A percentile compares a stretch with the other conserved stretches of the same genome.
Conservation (phyloP, 2,888 invertebrate species). For the Ceramica pisi region DNA sequence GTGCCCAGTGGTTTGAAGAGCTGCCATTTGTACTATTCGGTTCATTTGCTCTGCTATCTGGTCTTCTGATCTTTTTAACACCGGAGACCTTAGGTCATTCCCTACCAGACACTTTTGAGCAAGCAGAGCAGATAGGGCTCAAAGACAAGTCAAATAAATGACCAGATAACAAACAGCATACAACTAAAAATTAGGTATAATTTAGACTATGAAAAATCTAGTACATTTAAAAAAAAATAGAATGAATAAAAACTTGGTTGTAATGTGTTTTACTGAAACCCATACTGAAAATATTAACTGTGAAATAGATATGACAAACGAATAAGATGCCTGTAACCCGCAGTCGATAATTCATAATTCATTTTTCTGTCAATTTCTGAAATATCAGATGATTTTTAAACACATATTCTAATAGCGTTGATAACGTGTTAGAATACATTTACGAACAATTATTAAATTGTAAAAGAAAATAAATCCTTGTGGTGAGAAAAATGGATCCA, state of each 20-base stretch:
- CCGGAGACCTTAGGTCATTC: slow-evolving; percentile 91
- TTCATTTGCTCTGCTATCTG: slow-evolving; percentile 86
- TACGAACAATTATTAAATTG: too few species aligned
- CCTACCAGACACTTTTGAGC: slow-evolving; percentile 76
- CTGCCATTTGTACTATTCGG: slow-evolving; percentile 90
- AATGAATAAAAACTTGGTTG: slow-evolving; percentile 20
- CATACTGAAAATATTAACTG: too few species aligned
- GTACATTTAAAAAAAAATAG: not conserved
- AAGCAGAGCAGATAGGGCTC: slow-evolving; percentile 50
- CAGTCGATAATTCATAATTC: too few species aligned
- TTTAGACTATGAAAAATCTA: slow-evolving; percentile 37
- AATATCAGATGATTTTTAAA: too few species aligned
- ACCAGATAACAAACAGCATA: not conserved
- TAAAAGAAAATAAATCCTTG: too few species aligned
- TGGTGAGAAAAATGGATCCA: too few species aligned
- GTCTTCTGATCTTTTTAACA: slow-evolving; percentile 87
- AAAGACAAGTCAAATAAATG: slow-evolving; percentile 22
- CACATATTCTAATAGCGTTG: too few species aligned
- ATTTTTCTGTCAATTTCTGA: too few species aligned
- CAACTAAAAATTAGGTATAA: slow-evolving; percentile 17
- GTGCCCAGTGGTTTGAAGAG: slow-evolving; percentile 76
- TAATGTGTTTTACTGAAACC: too few species aligned
- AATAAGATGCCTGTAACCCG: too few species aligned
- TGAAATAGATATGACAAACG: too few species aligned
- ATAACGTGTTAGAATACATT: too few species aligned